Evolutionary conservation across 92 coral and sea anemone genomes (phyloP).

Genomic region (Montipora capitata): DNA sequence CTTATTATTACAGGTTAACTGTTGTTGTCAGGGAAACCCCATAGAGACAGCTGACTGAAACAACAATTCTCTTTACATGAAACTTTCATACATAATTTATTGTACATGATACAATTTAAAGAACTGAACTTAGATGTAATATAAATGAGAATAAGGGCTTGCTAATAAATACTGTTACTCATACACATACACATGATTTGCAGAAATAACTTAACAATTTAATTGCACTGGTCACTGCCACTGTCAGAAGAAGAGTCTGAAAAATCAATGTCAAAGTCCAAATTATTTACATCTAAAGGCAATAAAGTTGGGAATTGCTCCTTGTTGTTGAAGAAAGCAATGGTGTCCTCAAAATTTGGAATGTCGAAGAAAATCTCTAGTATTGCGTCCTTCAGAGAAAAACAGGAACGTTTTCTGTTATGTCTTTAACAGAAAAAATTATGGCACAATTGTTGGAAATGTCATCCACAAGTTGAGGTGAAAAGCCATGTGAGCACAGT

Average conservation of each 20-base stretch:
- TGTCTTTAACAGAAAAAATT: constrained; percentile 55
- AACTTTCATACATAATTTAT: neutral
- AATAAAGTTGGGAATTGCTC: constrained; percentile 12
- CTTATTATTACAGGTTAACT: constrained; percentile 9
- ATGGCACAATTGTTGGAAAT: constrained; percentile 45
- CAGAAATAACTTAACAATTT: neutral
- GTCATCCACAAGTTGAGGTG: constrained; percentile 47
- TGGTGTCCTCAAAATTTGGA: constrained; percentile 75
- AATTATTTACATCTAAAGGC: constrained; percentile 4
- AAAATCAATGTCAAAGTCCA: constrained; percentile 10
- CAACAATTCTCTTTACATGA: neutral
- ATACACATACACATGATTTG: neutral
- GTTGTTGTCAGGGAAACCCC: neutral
- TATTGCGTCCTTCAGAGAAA: constrained; percentile 57
- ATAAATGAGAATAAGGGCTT: neutral
- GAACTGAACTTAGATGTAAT: constrained; percentile 11
- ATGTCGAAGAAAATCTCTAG: constrained; percentile 71
- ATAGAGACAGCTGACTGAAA: constrained; percentile 1
- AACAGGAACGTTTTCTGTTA: constrained; percentile 65
- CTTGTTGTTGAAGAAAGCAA: constrained; percentile 31
- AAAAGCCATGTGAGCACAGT: constrained; percentile 43
- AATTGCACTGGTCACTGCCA: constrained; percentile 11
- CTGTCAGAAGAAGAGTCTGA: constrained; percentile 18
- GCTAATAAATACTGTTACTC: neutral
- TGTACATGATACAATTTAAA: constrained; percentile 7